Conservation (phyloP, 2,797 vertebrate species). For the Capromys pilorides region DNA sequence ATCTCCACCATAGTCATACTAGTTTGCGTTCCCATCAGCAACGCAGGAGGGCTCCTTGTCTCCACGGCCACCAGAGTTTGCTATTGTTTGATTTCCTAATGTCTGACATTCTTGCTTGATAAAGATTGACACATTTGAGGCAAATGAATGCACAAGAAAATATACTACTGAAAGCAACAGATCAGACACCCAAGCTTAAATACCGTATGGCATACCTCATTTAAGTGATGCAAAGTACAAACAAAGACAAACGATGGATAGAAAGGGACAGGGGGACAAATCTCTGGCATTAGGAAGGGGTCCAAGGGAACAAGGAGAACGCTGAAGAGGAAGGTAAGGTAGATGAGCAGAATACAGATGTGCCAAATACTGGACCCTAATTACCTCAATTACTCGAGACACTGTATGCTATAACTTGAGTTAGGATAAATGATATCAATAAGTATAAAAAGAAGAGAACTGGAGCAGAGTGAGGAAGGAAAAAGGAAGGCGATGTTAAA, state of each 20-base stretch:
- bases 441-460: background rate
- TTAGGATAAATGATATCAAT: background rate
- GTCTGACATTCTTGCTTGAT: background rate
- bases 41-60: background rate
- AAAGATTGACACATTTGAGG: background rate
- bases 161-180: too few species aligned
- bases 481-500: background rate
- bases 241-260: background rate
- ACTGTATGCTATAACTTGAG: background rate
- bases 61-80: background rate
- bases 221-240: background rate
- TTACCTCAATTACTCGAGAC: background rate
- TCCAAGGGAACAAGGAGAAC: background rate
- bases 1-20: background rate
- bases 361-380: background rate
- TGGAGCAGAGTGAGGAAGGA: background rate
- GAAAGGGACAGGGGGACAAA: background rate
- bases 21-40: background rate
- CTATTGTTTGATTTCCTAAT: background rate
- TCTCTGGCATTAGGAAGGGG: background rate
- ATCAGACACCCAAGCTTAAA: too few species aligned
- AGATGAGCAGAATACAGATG: background rate
- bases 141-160: too few species aligned
- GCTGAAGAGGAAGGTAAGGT: background rate
- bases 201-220: background rate